Conservation (phyloP, 2,888 invertebrate genomes). For the Arctia plantaginis region DNA sequence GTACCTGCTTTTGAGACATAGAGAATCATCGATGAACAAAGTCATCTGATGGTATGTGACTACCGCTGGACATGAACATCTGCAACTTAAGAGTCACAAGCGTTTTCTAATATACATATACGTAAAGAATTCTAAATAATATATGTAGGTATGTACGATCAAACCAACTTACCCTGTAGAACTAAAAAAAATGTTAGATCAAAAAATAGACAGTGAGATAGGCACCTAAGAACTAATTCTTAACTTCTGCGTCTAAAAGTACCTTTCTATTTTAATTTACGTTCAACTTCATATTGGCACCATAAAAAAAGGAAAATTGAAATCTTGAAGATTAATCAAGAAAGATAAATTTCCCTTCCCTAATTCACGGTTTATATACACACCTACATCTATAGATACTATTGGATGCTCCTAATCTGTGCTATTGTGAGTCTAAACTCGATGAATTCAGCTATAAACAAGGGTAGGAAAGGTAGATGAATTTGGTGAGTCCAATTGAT, state of each 20-base stretch:
- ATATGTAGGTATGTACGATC: too few species aligned
- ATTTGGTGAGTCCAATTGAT: conserved; percentile 12
- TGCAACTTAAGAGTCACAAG: too few species aligned
- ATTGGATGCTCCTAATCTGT: conserved; percentile 31
- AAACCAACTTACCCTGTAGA: not conserved
- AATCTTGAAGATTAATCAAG: not conserved
- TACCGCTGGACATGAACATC: too few species aligned
- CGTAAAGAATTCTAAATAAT: too few species aligned
- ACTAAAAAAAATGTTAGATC: not conserved
- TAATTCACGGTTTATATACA: not conserved
- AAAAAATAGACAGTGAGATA: not conserved
- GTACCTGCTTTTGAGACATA: too few species aligned
- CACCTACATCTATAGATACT: not conserved
- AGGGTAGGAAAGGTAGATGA: conserved; percentile 17
- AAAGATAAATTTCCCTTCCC: not conserved
- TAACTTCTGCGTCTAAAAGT: not conserved
- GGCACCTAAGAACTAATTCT: too few species aligned
- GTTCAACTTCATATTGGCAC: not conserved
- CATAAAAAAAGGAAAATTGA: not conserved
- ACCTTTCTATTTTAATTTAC: not conserved
- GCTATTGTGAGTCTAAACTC: conserved; percentile 33
- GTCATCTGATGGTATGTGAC: too few species aligned
- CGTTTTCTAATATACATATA: too few species aligned
- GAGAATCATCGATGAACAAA: too few species aligned
- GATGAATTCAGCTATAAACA: conserved; percentile 28